A percentile compares a stretch with the other conserved stretches of the same genome.
phyloP scores from a whole-genome alignment of 2,797 vertebrate species.

The Choloepus didactylus region DNA sequence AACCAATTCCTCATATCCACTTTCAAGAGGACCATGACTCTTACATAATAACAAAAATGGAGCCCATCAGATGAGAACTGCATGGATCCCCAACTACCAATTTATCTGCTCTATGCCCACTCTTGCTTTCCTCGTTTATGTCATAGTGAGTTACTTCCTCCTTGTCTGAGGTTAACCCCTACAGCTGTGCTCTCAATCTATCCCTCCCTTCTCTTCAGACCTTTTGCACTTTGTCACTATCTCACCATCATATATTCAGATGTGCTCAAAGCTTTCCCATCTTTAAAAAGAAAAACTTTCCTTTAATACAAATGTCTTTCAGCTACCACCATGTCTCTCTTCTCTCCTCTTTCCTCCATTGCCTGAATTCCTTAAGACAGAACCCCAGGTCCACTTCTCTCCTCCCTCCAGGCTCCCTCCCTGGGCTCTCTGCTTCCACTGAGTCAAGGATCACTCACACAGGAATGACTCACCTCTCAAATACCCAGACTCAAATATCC shows the following conservation, averaged over 20 bases:
- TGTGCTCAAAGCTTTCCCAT: background rate
- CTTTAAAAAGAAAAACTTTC: background rate
- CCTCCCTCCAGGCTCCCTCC: background rate
- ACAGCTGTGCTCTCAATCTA: background rate
- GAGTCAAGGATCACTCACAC: rapidly evolving
- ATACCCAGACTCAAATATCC: background rate
- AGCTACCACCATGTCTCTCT: background rate
- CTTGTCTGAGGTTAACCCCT: background rate
- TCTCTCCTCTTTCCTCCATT: background rate
- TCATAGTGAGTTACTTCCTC: too few species aligned
- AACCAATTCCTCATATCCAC: background rate
- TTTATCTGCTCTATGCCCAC: background rate
- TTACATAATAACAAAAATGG: background rate
- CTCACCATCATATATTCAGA: background rate
- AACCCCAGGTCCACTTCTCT: background rate
- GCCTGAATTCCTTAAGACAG: background rate
- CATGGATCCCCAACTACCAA: background rate
- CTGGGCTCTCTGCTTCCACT: background rate
- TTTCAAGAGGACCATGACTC: background rate
- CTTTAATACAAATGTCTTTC: background rate
- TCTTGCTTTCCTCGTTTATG: background rate
- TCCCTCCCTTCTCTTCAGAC: background rate
- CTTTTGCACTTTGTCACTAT: background rate
- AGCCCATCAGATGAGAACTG: background rate
- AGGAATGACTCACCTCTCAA: background rate